Percentiles rank a stretch among this genome's conserved stretches.
phyloP scores from a whole-genome alignment of 2,113 vertebrate species.

The Serilophus lunatus region DNA sequence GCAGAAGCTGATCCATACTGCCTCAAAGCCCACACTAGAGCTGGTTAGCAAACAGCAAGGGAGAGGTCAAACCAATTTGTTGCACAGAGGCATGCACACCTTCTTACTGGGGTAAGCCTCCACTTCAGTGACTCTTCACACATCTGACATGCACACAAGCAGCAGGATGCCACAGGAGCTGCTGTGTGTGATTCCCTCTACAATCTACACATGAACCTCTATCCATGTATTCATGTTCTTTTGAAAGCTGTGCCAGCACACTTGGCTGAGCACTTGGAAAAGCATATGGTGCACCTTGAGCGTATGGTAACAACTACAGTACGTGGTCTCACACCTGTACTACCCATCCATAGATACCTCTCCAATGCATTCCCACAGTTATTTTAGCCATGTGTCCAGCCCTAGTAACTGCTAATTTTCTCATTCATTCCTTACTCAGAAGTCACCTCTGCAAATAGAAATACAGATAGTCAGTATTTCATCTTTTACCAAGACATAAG shows the following conservation, averaged over 20 bases:
- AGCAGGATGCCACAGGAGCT: not conserved
- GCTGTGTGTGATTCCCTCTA: not conserved
- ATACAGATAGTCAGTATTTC: not conserved
- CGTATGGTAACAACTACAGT: not conserved
- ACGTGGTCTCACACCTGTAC: not conserved
- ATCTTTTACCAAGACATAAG: not conserved
- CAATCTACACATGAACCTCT: not conserved
- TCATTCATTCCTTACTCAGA: not conserved
- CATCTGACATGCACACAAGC: not conserved
- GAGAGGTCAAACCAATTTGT: not conserved
- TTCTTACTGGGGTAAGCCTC: not conserved
- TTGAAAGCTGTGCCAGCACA: not conserved
- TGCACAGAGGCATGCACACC: not conserved
- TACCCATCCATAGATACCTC: not conserved
- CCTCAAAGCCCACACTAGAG: not conserved
- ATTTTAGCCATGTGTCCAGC: not conserved
- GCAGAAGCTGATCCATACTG: not conserved
- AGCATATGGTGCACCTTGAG: not conserved
- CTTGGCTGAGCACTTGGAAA: not conserved
- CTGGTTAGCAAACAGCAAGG: not conserved
- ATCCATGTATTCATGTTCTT: fast-evolving
- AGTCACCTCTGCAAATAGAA: not conserved
- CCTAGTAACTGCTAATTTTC: not conserved
- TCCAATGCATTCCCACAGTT: not conserved
- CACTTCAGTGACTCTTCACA: not conserved